Base-by-base conservation (phyloP, 2,888 invertebrate species). In the Amphipoea lucens region DNA sequence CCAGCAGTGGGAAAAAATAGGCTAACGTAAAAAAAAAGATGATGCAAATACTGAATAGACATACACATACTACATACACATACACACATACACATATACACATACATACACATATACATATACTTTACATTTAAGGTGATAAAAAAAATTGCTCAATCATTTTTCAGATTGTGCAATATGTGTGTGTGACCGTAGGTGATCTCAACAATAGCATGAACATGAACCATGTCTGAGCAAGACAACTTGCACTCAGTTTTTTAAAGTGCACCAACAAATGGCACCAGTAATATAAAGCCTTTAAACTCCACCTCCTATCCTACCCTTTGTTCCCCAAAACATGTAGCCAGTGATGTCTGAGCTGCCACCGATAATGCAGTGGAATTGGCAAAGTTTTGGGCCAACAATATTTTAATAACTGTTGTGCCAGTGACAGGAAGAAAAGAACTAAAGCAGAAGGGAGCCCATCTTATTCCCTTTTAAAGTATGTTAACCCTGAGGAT, bases 81-180 rank as follows among this genome's bases (percentile, higher is more conserved):
- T n/a, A n/a, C n/a, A n/a, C n/a, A n/a, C n/a, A n/a, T n/a, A n/a
- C n/a, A n/a, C n/a, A n/a, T n/a, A n/a, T n/a, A n/a, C n/a, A n/a
- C n/a, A n/a, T n/a, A n/a, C n/a, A n/a, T n/a, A n/a, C n/a, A n/a
- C n/a, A n/a, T n/a, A n/a, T n/a, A n/a, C n/a, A n/a, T n/a, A n/a
- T n/a, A n/a, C n/a, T n/a, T n/a, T n/a, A 40, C 14, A 23, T 57
- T 57, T n/a, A 4, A 7, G 6, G 14, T 60, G n/a, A 76, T 62
- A 62, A 63, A 62, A 57, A 4, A 42, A 29, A 51, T 82, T 83
- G 14, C 79, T 45, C 63, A 79, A 79, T 79, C 0, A 2, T 82
- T 63, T 78, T 73, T 45, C 0, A 0, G 42, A 65, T 79, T 74
- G 63, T 29, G 84, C 63, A 74, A 83, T 57, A 48, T 45, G 45